These are phyloP conservation scores for Picathartes gymnocephalus DNA, from an alignment of 2,113 vertebrate species.

Conservation along the genomic window DNA sequence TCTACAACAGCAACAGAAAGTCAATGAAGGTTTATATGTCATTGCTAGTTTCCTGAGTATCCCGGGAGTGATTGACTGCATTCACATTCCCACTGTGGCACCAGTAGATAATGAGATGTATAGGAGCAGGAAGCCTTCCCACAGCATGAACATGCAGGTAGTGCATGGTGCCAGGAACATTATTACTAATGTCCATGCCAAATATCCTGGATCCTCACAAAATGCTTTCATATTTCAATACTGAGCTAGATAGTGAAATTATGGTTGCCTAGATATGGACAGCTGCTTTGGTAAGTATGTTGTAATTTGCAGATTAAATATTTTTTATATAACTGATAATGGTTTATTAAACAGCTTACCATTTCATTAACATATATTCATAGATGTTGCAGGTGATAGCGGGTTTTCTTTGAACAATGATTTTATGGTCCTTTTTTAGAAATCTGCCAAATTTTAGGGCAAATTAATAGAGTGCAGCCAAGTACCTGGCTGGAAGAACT, in stretches of 20 bases:
- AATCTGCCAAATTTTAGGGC: constrained; percentile 17
- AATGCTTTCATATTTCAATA: constrained; percentile 26
- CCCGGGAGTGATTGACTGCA: constrained; percentile 48
- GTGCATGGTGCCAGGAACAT: constrained; percentile 6
- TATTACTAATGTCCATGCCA: constrained; percentile 17
- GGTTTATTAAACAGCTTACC: constrained; percentile 35
- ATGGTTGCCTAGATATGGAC: constrained; percentile 36
- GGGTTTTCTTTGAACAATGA: background rate
- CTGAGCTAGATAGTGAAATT: background rate
- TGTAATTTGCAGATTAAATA: constrained; percentile 33
- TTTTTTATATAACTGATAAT: constrained; percentile 54
- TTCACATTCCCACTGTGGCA: constrained; percentile 44
- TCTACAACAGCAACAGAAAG: constrained; percentile 42
- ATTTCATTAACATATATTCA: constrained; percentile 56
- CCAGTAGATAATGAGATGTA: constrained; percentile 65
- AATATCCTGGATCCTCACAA: constrained; percentile 31
- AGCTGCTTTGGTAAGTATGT: constrained; percentile 18
- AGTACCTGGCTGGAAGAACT: background rate
- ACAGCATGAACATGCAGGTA: constrained; percentile 10
- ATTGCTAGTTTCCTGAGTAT: constrained; percentile 39
- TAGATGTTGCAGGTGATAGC: constrained; percentile 18
- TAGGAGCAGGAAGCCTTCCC: constrained; percentile 45
- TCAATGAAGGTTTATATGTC: constrained; percentile 52
- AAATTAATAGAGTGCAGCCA: background rate
- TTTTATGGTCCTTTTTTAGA: background rate